Base-by-base conservation (phyloP, 2,113 vertebrate genomes). In the Dolichotis patagonum region DNA sequence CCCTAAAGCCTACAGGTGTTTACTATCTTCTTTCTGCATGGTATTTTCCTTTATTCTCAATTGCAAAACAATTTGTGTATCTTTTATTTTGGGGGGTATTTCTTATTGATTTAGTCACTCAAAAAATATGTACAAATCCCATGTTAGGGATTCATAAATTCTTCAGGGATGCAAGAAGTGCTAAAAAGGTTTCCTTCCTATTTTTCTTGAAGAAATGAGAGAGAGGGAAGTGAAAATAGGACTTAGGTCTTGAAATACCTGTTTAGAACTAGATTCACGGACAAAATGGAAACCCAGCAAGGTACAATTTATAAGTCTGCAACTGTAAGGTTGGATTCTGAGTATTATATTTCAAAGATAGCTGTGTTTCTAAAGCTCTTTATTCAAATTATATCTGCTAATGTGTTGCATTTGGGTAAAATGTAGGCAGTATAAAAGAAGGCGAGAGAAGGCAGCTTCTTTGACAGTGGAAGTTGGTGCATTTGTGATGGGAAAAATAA, bases 201-300 rank as follows among this genome's bases (percentile, higher is more conserved):
- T 58, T 85, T 93, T 41, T 14, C 77, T n/a, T 13, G 35, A 26
- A 69, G 24, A 10, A 73, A n/a, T 65, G 7, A 38, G 20, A 1
- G 16, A 41, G 83, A 41, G 17, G 0, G 5, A 0, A 7, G 5
- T 63, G 16, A 3, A 94, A 38, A 60, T 2, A 67, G 28, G 12
- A 65, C 22, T 52, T 77, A 54, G 63, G 28, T 30, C 80, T 81
- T 49, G 80, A 17, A 56, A 60, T 52, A 73, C 14, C 58, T 65
- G 7, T 92, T 90, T 60, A 83, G 0, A 35, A 8, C 41, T 5
- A 46, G 43, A 71, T 88, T 95, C 52, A 58, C n/a, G 83, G 82
- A 81, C 13, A 77, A 88, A 96, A 82, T 10, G 56, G 35, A 62
- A 87, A 69, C 49, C 19, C n/a, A 88, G 67, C 77, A 58, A 3